These are phyloP conservation scores for Melanostoma mellinum DNA, from an alignment of 2,888 invertebrate species.

Conservation along the genomic window DNA sequence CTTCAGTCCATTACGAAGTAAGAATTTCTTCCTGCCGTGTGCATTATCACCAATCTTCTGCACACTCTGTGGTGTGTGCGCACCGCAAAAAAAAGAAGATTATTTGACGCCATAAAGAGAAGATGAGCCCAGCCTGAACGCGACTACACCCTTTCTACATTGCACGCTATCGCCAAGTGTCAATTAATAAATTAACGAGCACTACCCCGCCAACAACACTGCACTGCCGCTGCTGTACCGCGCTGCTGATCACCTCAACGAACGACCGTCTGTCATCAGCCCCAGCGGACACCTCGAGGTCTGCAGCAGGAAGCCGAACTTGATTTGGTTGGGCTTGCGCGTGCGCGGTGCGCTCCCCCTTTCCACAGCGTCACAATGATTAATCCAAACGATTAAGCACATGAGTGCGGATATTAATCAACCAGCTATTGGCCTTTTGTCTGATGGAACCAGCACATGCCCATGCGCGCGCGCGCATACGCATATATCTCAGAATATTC, in stretches of 20 bases:
- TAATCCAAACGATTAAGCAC: constrained; percentile 70
- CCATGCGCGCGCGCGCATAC: constrained; percentile 39
- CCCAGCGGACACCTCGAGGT: constrained; percentile 6
- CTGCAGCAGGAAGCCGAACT: constrained; percentile 58
- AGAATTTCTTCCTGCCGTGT: constrained; percentile 13
- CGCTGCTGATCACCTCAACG: background rate
- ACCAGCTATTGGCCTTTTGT: constrained; percentile 64
- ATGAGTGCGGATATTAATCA: constrained; percentile 71
- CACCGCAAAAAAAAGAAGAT: background rate
- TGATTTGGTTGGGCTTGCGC: constrained; percentile 25
- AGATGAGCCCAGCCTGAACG: constrained; percentile 25
- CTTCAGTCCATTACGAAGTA: constrained; percentile 1
- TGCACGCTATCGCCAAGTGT: constrained; percentile 39
- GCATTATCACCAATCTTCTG: constrained; percentile 17
- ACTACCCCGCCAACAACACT: background rate
- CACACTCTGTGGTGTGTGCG: background rate
- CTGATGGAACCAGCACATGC: constrained; percentile 32
- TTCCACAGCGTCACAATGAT: constrained; percentile 62
- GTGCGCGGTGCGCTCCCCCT: constrained; percentile 3
- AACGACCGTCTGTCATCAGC: too few relatives aligned
- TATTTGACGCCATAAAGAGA: constrained; percentile 21
- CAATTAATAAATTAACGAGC: constrained; percentile 53
- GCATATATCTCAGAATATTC: constrained; percentile 61
- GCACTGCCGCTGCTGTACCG: background rate
- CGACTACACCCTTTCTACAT: constrained; percentile 32